Evolutionary conservation across 2,113 vertebrate genomes (phyloP), one percentile per base, ranked within the genome.

Genomic region (Mustela nigripes): DNA sequence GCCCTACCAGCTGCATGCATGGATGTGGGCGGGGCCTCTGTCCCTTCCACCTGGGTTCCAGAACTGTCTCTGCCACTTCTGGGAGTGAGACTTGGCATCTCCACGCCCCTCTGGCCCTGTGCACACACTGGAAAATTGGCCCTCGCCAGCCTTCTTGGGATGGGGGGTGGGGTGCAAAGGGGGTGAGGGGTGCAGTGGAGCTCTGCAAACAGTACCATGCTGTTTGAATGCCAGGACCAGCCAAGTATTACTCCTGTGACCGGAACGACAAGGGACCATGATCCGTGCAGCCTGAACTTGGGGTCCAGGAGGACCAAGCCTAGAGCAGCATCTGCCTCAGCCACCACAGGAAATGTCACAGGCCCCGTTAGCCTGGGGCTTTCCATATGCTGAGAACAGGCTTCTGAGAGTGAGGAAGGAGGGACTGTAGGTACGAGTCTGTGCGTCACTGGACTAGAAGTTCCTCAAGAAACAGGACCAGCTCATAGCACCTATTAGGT

Each of bases 381-480:
- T 95, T 89, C 87, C 95, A 62, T 62, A 50, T 5, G 53, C 93
- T 81, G 82, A 93, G 76, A 79, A 36, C 74, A 80, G 56, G 42
- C 74, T 58, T 91, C 42, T 36, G 58, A 63, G 80, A 76, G 50
- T 2, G 1, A 84, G 83, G 79, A 67, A 15, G 71, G 36, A 48
- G 12, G 26, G 73, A 65, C 11, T 58, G 15, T 12, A 56, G 53
- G 33, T 1, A 9, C 4, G 28, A 28, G 53, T 7, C 58, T 91
- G 36, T 53, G n/a, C 56, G 36, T 5, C n/a, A 45, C 6, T 16
- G 18, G 21, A 69, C 73, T 11, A 1, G 36, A 48, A 71, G 19
- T 33, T 50, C 39, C 84, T 62, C 8, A 28, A 71, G 33, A 11
- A 42, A 33, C 45, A 53, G 4, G 31, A 31, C 16, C 3, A 1